A percentile compares a stretch with the other conserved stretches of the same genome.
phyloP scores from a whole-genome alignment of 2,888 invertebrate species.

The Mycalesis mineus region DNA sequence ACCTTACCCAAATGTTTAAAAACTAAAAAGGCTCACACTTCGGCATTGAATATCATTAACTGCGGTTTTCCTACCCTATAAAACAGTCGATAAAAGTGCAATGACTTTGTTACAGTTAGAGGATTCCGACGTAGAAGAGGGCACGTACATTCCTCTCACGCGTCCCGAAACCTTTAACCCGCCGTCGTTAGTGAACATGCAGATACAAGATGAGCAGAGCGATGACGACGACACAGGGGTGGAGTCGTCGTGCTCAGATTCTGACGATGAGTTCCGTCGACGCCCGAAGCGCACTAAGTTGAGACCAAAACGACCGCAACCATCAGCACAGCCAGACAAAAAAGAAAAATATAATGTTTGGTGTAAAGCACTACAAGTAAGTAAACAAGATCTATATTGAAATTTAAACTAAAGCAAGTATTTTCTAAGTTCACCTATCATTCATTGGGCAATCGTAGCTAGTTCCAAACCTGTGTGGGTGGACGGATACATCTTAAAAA shows the following conservation, averaged over 20 bases:
- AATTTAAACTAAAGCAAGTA: too few relatives aligned
- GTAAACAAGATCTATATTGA: too few relatives aligned
- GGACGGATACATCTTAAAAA: too few relatives aligned
- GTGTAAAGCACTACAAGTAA: slow-evolving; percentile 78
- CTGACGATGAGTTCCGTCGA: slow-evolving; percentile 76
- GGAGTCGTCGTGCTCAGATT: slow-evolving; percentile 75
- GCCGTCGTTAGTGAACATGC: slow-evolving; percentile 70
- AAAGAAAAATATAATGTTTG: slow-evolving; percentile 88
- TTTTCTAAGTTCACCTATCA: too few relatives aligned
- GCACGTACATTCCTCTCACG: slow-evolving; percentile 77
- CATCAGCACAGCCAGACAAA: slow-evolving; percentile 59
- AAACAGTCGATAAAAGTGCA: background rate
- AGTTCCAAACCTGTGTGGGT: too few relatives aligned
- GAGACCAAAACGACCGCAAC: slow-evolving; percentile 49
- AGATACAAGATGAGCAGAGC: slow-evolving; percentile 80
- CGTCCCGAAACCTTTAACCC: slow-evolving; percentile 76
- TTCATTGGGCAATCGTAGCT: too few relatives aligned
- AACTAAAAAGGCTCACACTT: background rate
- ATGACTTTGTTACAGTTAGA: slow-evolving; percentile 50
- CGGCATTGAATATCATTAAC: too few relatives aligned
- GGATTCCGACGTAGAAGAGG: slow-evolving; percentile 74
- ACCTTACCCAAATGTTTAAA: slow-evolving; percentile 11
- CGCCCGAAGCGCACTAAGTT: slow-evolving; percentile 76
- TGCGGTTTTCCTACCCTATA: background rate
- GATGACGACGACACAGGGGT: slow-evolving; percentile 75